These are phyloP conservation scores for Drosophila koepferae DNA, from an alignment of 2,888 invertebrate species.

Conservation along the genomic window DNA sequence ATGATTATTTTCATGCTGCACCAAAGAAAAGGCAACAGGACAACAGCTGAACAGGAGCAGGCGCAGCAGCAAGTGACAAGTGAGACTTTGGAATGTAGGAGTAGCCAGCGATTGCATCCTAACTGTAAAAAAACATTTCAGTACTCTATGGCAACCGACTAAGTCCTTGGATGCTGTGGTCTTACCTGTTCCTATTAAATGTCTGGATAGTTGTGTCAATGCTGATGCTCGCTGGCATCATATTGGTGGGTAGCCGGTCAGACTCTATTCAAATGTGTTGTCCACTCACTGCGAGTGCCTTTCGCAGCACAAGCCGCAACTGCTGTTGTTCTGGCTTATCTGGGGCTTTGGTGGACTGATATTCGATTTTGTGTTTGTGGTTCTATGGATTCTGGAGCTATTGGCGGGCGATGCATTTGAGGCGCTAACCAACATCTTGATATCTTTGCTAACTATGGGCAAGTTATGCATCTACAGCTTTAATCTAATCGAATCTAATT, in stretches of 20 bases:
- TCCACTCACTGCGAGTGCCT: slow-evolving; percentile 6
- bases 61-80: slow-evolving; percentile 15
- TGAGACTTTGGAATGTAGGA: not conserved
- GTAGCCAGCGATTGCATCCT: slow-evolving; percentile 2
- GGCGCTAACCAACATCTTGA: slow-evolving; percentile 65
- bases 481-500: not conserved
- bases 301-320: slow-evolving; percentile 44
- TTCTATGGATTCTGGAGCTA: slow-evolving; percentile 52
- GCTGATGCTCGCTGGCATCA: slow-evolving; percentile 60
- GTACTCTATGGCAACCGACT: slow-evolving; percentile 11
- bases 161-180: slow-evolving; percentile 49
- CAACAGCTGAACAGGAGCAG: slow-evolving; percentile 10
- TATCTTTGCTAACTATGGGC: slow-evolving; percentile 64
- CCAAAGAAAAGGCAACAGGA: not conserved
- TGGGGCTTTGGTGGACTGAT: slow-evolving; percentile 53
- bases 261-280: not conserved
- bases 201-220: slow-evolving; percentile 57
- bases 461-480: not conserved
- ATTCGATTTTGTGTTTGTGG: slow-evolving; percentile 50
- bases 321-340: slow-evolving; percentile 54
- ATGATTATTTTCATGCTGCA: slow-evolving; percentile 51
- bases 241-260: slow-evolving; percentile 41
- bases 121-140: slow-evolving; percentile 25
- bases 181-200: slow-evolving; percentile 61
- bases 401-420: slow-evolving; percentile 59